Evolutionary conservation across 1,140 invertebrate genomes (phyloP), one percentile per base, ranked within the genome.

Genomic region (Aphelenchoides fujianensis): DNA sequence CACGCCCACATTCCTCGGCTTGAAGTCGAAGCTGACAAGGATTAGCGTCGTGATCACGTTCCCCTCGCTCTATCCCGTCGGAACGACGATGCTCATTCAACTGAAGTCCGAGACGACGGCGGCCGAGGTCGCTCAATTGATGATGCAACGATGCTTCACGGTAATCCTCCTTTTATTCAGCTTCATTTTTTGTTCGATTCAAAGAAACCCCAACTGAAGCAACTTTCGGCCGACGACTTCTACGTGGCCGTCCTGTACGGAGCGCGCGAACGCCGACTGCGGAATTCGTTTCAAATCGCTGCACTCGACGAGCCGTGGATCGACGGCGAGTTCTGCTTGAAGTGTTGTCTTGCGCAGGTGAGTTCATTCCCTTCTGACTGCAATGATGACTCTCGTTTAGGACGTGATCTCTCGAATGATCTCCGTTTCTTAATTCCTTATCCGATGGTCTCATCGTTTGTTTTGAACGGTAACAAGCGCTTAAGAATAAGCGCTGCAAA

Each of bases 11-110:
- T 59, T 59, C 34, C 5, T 19, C 5, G 19, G 55, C 5, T 19
- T 5, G 5, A 59, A 59, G 34, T 16, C 55, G 23, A 59, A 59
- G 19, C 19, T 23, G 55, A 7, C 5, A 5, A 59, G 19, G 34
- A 59, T 59, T 5, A 59, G 19, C 55, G 55, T 59, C 5, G 55
- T 59, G 5, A 59, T 59, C 55, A 59, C 5, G 5, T 59, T 59
- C 23, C 19, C 55, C 12, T 59, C 55, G 34, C 23, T 59, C 5
- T 59, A 59, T 59, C 55, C 55, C 27, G 5, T 19, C 7, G 55
- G 55, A 5, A 59, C 55, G 34, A 19, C 55, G 34, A 59, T 59
- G 55, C 34, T 59, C 12, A 59, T 59, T 59, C 55, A 59, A 59
- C 5, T 59, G 5, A 59, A 19, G 23, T 32, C 55, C 5, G 55